A percentile compares a stretch with the other conserved stretches of the same genome.
Conservation (phyloP, 2,113 vertebrate species). For the Bettongia penicillata region DNA sequence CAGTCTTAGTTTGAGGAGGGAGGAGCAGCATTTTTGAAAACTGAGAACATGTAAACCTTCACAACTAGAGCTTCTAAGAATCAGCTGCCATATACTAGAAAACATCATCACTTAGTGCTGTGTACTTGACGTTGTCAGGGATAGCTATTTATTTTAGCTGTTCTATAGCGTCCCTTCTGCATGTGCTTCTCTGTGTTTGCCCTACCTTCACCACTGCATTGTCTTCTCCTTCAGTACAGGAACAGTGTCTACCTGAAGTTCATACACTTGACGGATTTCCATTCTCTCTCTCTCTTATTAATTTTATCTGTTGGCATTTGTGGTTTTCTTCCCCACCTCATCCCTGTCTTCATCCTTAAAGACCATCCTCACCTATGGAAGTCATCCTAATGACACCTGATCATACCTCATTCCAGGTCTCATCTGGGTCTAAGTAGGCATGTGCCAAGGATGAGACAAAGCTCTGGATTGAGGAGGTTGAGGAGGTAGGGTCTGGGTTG, state of each 20-base stretch:
- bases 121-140: background rate
- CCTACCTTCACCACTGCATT: background rate
- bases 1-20: background rate
- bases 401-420: background rate
- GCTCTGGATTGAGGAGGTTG: too few species aligned
- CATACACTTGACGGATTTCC: background rate
- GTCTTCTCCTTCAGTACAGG: background rate
- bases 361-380: background rate
- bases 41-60: background rate
- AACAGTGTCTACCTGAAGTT: background rate
- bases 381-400: background rate
- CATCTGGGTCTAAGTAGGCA: too few species aligned
- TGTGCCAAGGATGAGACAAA: too few species aligned
- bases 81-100: background rate
- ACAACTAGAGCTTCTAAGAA: background rate
- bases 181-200: background rate
- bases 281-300: background rate
- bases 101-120: background rate
- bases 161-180: background rate
- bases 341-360: background rate
- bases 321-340: background rate
- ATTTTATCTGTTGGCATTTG: background rate
- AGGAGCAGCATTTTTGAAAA: background rate
- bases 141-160: background rate
- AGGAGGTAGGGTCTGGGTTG: too few species aligned